These are phyloP conservation scores for Lophotriccus pileatus DNA, from an alignment of 2,797 vertebrate species.

Conservation along the genomic window DNA sequence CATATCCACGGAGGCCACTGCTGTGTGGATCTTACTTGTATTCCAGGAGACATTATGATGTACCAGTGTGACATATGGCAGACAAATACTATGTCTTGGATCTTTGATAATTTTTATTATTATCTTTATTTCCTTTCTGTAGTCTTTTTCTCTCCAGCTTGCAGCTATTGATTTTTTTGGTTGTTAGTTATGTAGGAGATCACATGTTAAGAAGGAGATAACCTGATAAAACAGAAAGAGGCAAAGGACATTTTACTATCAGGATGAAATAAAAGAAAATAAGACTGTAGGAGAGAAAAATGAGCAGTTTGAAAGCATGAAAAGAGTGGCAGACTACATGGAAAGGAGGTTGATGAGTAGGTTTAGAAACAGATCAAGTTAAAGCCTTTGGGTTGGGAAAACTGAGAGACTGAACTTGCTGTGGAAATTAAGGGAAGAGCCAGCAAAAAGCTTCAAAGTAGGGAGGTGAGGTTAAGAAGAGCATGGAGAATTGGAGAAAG, in stretches of 20 bases:
- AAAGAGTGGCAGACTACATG: neutral
- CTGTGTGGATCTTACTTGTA: neutral
- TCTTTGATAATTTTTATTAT: neutral
- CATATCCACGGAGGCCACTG: neutral
- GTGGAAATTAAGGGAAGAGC: neutral
- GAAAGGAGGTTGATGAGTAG: neutral
- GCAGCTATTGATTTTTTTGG: neutral
- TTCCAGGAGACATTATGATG: neutral
- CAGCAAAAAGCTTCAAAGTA: neutral
- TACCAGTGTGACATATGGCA: rapidly evolving
- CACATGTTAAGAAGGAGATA: neutral
- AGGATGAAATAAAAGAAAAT: neutral
- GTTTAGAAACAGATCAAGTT: neutral
- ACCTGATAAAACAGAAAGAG: neutral
- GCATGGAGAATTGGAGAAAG: neutral
- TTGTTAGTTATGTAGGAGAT: neutral
- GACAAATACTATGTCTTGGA: neutral
- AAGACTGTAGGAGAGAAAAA: neutral
- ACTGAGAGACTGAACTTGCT: neutral
- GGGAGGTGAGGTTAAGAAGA: neutral
- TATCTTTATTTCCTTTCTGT: neutral
- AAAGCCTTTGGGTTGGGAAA: neutral
- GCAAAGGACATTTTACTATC: neutral
- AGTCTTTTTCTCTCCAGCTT: neutral
- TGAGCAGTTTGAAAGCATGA: neutral